A percentile compares a stretch with the other conserved stretches of the same genome.
Conservation (phyloP, 1,140 invertebrate genomes). For the Ctenoplectra terminalis region DNA sequence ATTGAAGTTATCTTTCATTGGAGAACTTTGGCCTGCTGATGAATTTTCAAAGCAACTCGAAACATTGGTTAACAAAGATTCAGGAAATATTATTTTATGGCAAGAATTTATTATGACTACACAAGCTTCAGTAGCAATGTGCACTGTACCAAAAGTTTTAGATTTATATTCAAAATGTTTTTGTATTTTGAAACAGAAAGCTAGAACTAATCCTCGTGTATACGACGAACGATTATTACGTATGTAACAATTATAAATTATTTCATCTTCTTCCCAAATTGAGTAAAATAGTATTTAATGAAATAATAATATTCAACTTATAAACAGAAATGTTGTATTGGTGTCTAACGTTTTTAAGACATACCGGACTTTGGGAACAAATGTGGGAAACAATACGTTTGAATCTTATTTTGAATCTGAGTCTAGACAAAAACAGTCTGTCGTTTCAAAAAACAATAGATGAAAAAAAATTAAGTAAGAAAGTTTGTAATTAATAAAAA, state of each 20-base stretch:
- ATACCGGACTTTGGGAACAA: slow-evolving; percentile 86
- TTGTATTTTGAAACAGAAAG: slow-evolving; percentile 82
- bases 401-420: slow-evolving; percentile 85
- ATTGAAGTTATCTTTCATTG: slow-evolving; percentile 82
- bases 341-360: slow-evolving; percentile 86
- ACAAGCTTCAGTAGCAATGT: slow-evolving; percentile 85
- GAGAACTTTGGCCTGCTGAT: slow-evolving; percentile 83
- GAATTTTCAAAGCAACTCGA: slow-evolving; percentile 81
- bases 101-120: slow-evolving; percentile 84
- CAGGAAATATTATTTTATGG: slow-evolving; percentile 84
- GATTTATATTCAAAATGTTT: slow-evolving; percentile 84
- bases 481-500: not conserved
- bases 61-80: slow-evolving; percentile 82
- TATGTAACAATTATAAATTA: slow-evolving; percentile 54
- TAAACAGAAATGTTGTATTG: slow-evolving; percentile 83
- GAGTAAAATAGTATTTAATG: too few relatives aligned
- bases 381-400: slow-evolving; percentile 86
- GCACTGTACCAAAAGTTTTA: slow-evolving; percentile 84
- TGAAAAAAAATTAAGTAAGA: slow-evolving; percentile 83
- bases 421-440: slow-evolving; percentile 78
- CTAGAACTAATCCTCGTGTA: slow-evolving; percentile 67
- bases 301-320: slow-evolving; percentile 14
- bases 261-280: too few relatives aligned
- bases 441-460: slow-evolving; percentile 77
- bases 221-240: slow-evolving; percentile 74